Percentiles rank a stretch among this genome's conserved stretches.
These are phyloP conservation scores for Pomacea canaliculata DNA, from an alignment of 2,888 invertebrate genomes.

Conservation along the genomic window DNA sequence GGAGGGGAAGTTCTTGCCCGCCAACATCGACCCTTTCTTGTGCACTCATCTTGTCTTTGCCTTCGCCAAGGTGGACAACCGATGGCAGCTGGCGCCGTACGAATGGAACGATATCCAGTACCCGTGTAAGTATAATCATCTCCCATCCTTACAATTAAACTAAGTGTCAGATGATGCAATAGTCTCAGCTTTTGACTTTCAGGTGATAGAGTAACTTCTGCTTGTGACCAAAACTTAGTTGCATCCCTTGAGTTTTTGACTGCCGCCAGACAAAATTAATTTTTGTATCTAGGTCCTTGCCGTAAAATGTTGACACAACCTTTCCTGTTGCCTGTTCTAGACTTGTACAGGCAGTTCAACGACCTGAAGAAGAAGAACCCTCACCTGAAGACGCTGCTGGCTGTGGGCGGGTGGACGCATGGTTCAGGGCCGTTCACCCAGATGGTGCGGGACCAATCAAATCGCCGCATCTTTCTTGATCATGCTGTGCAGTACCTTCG, in stretches of 20 bases:
- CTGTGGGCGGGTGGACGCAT: constrained; percentile 64
- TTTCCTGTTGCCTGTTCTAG: constrained; percentile 19
- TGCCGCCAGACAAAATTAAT: no score
- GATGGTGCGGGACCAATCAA: constrained; percentile 44
- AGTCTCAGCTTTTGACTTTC: no score
- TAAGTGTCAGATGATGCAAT: neutral
- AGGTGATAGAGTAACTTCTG: no score
- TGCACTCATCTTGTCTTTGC: constrained; percentile 47
- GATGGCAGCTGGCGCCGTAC: constrained; percentile 82
- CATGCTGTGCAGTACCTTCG: constrained; percentile 50
- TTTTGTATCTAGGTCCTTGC: no score
- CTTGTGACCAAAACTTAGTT: no score
- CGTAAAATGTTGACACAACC: no score
- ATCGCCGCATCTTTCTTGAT: constrained; percentile 47
- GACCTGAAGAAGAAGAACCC: constrained; percentile 49
- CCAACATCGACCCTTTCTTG: constrained; percentile 44
- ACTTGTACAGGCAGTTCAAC: constrained; percentile 50
- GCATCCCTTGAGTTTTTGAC: no score
- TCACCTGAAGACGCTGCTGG: constrained; percentile 55
- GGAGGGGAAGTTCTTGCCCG: constrained; percentile 37
- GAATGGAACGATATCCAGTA: constrained; percentile 88
- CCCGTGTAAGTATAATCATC: constrained; percentile 38
- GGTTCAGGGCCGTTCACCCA: constrained; percentile 50
- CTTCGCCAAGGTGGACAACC: constrained; percentile 43
- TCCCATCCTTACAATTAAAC: neutral